phyloP scores from a whole-genome alignment of 2,797 vertebrate genomes.

The Kryptolebias ocellatus region DNA sequence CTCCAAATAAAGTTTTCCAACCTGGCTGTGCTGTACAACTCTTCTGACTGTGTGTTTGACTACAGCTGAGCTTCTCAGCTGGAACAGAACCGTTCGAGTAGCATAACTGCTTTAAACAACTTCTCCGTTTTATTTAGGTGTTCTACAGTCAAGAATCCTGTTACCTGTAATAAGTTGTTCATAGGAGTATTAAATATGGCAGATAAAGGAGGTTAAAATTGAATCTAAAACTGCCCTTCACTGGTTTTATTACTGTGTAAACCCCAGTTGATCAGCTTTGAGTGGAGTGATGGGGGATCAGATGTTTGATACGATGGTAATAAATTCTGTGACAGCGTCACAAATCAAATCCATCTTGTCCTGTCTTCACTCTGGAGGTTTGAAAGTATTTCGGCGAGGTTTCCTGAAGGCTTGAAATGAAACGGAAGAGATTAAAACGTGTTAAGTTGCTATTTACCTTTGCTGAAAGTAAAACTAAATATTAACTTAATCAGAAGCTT shows the following conservation, averaged over 20 bases:
- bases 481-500: too few relatives aligned
- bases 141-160: constrained; percentile 29
- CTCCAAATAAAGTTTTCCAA: constrained; percentile 81
- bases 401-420: too few relatives aligned
- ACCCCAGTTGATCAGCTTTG: constrained; percentile 18
- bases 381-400: not conserved
- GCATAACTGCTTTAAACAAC: not conserved
- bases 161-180: constrained; percentile 35
- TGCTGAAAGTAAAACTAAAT: too few relatives aligned
- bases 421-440: too few relatives aligned
- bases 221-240: not conserved
- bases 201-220: not conserved
- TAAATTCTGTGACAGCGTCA: constrained; percentile 63
- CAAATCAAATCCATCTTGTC: constrained; percentile 29
- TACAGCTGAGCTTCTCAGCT: constrained; percentile 13
- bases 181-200: constrained; percentile 15
- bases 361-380: constrained; percentile 25
- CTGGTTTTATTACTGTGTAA: constrained; percentile 13
- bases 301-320: constrained; percentile 68
- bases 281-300: constrained; percentile 17
- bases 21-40: constrained; percentile 53
- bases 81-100: not conserved
- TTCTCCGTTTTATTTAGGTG: constrained; percentile 13
- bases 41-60: constrained; percentile 36
- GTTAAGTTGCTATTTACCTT: too few relatives aligned